Percentiles rank a stretch among this genome's conserved stretches.
Evolutionary conservation across 2,113 vertebrate species (phyloP).

Genomic region (Melospiza melodia): DNA sequence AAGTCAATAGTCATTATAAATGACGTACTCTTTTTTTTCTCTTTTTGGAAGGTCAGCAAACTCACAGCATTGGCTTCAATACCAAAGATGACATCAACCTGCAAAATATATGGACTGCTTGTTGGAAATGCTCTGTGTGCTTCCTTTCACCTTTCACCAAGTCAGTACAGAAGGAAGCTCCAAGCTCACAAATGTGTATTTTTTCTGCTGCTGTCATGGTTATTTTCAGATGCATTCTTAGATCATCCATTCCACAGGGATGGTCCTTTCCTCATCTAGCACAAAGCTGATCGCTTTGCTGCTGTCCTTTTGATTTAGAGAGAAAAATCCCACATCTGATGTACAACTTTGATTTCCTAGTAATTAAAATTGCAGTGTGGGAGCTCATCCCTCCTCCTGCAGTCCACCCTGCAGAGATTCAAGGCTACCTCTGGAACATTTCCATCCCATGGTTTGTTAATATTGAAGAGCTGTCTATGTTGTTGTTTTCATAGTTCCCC

Average conservation of each 20-base stretch:
- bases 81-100: background rate
- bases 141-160: background rate
- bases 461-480: background rate
- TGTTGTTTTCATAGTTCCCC: background rate
- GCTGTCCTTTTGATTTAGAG: conserved; percentile 43
- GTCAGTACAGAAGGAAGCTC: background rate
- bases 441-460: background rate
- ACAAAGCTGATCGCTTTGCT: background rate
- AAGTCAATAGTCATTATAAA: background rate
- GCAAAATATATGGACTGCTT: background rate
- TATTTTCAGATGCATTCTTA: conserved; percentile 41
- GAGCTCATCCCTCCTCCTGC: background rate
- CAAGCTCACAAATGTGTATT: background rate
- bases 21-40: background rate
- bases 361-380: conserved; percentile 42
- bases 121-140: background rate
- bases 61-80: background rate
- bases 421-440: conserved; percentile 4
- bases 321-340: conserved; percentile 34
- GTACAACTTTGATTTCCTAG: conserved; percentile 42
- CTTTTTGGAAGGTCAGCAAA: background rate
- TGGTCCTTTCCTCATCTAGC: background rate
- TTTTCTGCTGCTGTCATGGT: background rate
- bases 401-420: conserved; percentile 11
- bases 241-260: conserved; percentile 7